Percentiles rank a stretch among this genome's conserved stretches.
Evolutionary conservation across 2,888 invertebrate species (phyloP).

Genomic region (Carpatolechia fugitivella): DNA sequence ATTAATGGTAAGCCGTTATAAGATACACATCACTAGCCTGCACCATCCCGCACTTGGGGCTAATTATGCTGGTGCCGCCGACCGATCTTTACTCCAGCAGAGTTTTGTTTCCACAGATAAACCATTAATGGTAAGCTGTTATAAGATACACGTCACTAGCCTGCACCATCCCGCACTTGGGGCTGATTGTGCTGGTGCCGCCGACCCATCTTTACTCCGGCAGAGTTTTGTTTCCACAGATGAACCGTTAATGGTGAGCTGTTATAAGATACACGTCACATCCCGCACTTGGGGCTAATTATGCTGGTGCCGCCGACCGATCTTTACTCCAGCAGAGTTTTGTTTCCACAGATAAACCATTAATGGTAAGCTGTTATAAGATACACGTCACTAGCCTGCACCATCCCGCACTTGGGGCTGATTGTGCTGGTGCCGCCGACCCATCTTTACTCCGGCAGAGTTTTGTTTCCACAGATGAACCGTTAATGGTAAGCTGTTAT

Average conservation of each 20-base stretch:
- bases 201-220: slow-evolving; percentile 24
- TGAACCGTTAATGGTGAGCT: slow-evolving; percentile 44
- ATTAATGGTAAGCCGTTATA: no score
- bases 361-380: slow-evolving; percentile 32
- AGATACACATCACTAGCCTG: no score
- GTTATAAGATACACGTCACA: slow-evolving; percentile 2
- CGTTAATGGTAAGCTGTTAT: slow-evolving; percentile 36
- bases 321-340: slow-evolving; percentile 34
- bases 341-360: slow-evolving; percentile 41
- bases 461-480: slow-evolving; percentile 42
- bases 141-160: neutral
- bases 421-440: slow-evolving; percentile 32
- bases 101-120: no score
- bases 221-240: slow-evolving; percentile 39
- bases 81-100: no score
- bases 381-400: neutral
- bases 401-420: slow-evolving; percentile 22
- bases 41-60: no score
- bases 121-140: no score
- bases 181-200: slow-evolving; percentile 35
- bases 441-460: slow-evolving; percentile 29
- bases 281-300: slow-evolving; percentile 29
- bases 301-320: slow-evolving; percentile 23
- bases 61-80: no score
- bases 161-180: slow-evolving; percentile 17